Evolutionary conservation across 2,797 vertebrate genomes (phyloP).

Genomic region (Tenualosa thibaudeaui): DNA sequence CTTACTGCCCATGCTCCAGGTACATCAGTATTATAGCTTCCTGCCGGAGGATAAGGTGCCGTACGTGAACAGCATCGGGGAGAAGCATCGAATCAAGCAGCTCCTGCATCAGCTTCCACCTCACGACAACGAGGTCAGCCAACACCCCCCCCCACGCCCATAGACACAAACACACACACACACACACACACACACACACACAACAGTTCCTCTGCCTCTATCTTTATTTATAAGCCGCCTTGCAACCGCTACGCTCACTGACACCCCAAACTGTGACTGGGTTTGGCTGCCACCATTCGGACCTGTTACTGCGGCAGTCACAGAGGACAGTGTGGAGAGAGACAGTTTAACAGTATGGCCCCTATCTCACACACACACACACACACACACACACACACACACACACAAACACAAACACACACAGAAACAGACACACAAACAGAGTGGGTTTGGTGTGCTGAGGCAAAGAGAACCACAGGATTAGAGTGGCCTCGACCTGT

Average conservation of each 20-base stretch:
- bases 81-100: conserved; percentile 96
- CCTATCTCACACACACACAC: not conserved
- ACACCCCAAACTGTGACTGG: not conserved
- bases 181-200: not conserved
- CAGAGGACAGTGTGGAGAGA: not conserved
- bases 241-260: not conserved
- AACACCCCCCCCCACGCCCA: not conserved
- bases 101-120: conserved; percentile 96
- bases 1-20: conserved; percentile 74
- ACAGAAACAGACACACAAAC: not conserved
- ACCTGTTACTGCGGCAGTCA: not conserved
- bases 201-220: not conserved
- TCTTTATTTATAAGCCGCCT: not conserved
- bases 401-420: not conserved
- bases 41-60: conserved; percentile 98
- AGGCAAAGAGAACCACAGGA: not conserved
- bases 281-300: not conserved
- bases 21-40: conserved; percentile 98
- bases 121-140: conserved; percentile 96
- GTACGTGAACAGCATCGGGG: conserved; percentile 97
- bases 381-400: not conserved
- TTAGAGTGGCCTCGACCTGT: not conserved
- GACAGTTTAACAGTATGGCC: not conserved
- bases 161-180: too few species aligned
- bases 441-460: not conserved